These are phyloP conservation scores for Drosophila pachea DNA, from an alignment of 1,140 invertebrate species.

Conservation along the genomic window DNA sequence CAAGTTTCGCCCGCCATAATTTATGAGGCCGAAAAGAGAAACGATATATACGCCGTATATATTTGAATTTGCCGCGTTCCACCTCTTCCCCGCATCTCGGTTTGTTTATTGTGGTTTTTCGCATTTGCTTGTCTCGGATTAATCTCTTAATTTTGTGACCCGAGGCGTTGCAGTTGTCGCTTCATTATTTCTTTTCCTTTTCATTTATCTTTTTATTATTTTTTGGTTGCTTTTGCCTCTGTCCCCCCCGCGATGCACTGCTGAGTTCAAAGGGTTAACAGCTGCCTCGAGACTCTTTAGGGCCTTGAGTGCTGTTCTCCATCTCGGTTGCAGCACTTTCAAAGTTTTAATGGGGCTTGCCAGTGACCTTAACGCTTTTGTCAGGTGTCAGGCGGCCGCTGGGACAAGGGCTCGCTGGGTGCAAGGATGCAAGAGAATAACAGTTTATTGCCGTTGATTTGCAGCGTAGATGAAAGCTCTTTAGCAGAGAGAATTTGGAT, in stretches of 20 bases:
- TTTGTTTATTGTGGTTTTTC: constrained; percentile 58
- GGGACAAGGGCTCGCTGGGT: constrained; percentile 6
- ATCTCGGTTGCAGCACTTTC: constrained; percentile 44
- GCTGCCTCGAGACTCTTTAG: constrained; percentile 9
- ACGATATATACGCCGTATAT: constrained; percentile 17
- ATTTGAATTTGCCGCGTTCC: constrained; percentile 10
- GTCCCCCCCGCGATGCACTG: constrained; percentile 8
- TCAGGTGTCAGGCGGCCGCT: constrained; percentile 15
- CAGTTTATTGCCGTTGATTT: too few relatives aligned
- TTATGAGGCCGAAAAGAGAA: constrained; percentile 42
- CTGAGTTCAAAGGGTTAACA: constrained; percentile 34
- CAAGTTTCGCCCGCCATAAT: constrained; percentile 55
- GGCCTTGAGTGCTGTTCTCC: constrained; percentile 5
- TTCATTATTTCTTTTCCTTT: neutral
- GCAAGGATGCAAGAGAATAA: neutral
- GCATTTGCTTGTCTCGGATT: constrained; percentile 59
- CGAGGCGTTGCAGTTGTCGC: constrained; percentile 50
- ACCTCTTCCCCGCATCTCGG: constrained; percentile 31
- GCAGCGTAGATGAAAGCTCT: too few relatives aligned
- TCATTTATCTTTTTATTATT: constrained; percentile 4
- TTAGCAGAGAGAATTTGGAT: too few relatives aligned
- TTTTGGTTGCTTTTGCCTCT: neutral
- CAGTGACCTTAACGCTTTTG: constrained; percentile 22
- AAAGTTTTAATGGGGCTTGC: constrained; percentile 31
- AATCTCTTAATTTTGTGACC: constrained; percentile 58